phyloP scores from a whole-genome alignment of 2,888 invertebrate species.

The Pristionchus maxplancki region DNA sequence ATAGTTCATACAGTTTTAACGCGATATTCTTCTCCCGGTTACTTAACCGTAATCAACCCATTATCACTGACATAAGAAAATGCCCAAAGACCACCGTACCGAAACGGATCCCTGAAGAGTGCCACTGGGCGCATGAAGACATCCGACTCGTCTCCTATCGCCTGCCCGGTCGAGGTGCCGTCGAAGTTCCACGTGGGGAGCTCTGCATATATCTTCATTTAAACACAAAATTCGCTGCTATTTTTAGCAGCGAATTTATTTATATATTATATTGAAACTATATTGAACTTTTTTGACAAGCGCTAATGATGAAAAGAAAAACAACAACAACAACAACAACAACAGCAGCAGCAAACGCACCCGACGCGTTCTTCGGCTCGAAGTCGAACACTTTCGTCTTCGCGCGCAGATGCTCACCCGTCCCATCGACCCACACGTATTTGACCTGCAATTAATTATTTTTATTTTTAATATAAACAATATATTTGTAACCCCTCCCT shows the following conservation, averaged over 20 bases:
- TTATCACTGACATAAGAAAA: no score
- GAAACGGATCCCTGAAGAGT: slow-evolving; percentile 86
- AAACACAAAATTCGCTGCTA: no score
- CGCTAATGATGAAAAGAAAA: neutral
- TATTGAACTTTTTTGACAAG: no score
- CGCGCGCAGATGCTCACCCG: slow-evolving; percentile 89
- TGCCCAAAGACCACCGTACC: slow-evolving; percentile 62
- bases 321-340: neutral
- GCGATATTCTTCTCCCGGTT: no score
- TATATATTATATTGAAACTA: neutral
- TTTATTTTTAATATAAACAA: neutral
- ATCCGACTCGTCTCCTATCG: slow-evolving; percentile 82
- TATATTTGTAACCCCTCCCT: no score
- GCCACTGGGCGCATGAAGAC: slow-evolving; percentile 83
- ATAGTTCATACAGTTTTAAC: no score
- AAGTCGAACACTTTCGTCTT: slow-evolving; percentile 91
- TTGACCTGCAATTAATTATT: slow-evolving; percentile 82
- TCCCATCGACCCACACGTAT: slow-evolving; percentile 95
- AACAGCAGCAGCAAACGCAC: slow-evolving; percentile 60
- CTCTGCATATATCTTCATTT: no score
- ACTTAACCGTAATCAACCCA: no score
- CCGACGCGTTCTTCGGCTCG: slow-evolving; percentile 84
- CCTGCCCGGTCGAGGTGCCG: slow-evolving; percentile 79
- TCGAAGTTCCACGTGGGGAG: slow-evolving; percentile 79
- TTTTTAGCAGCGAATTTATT: no score